Evolutionary conservation across 2,113 vertebrate genomes (phyloP), one percentile per base, ranked within the genome.

Genomic region (Tragelaphus imberbis): DNA sequence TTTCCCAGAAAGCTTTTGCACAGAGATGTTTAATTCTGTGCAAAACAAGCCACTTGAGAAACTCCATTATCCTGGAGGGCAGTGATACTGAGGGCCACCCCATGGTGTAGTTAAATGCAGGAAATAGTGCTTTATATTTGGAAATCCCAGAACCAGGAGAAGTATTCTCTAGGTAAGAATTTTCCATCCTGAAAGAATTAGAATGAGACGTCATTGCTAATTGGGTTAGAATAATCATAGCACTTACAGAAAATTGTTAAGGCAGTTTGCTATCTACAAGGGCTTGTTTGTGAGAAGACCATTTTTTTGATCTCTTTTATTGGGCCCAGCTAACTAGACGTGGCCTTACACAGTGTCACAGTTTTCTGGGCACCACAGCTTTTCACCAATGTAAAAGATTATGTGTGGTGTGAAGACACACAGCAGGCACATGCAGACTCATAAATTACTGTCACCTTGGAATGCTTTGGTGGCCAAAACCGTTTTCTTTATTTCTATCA

Each of bases 161-260:
- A 75, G 14, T 82, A 58, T 84, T 97, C 40, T 86, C 19, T 91
- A 23, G 61, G 9, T 91, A 77, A 96, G 56, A 96, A 59, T 87
- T 96, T 92, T 58, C 81, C 47, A 77, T 91, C 28, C 56, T 92
- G 77, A 28, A 82, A 23, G 51, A 55, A 63, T 92, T 44, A 2
- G 10, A 89, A 88, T 93, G 51, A 97, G 93, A 88, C 87, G 14
- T 84, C 86, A 75, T 11, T 96, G 58, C 75, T 96, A 51, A 92
- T 94, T 90, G 87, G 61, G 7, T 93, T 92, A 91, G 44, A 96
- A 95, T 10, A 96, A 10, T 81, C 82, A 63, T 82, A 36, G 36
- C 56, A 63, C 36, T 71, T 93, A 28, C 2, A 93, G 81, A 92
- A 95, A 77, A 92, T 77, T 91, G 51, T 51, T 84, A 71, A 77